Evolutionary conservation across 2,888 invertebrate genomes (phyloP).

Genomic region (Mellilla xanthometata): DNA sequence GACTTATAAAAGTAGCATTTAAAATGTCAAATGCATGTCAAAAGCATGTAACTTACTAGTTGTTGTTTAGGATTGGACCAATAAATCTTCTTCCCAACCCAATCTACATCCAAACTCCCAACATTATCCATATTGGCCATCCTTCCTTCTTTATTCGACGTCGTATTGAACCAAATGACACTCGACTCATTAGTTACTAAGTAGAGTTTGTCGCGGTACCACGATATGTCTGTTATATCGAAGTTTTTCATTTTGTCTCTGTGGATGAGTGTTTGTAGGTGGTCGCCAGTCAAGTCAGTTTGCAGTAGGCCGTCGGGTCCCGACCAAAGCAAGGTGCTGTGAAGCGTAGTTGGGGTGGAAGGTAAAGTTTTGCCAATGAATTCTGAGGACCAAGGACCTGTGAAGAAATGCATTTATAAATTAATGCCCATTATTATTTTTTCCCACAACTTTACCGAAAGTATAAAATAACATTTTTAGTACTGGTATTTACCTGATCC

Average conservation of each 20-base stretch:
- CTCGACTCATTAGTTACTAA: conserved; percentile 89
- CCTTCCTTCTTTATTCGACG: conserved; percentile 78
- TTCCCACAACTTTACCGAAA: no score
- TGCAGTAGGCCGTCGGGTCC: conserved; percentile 88
- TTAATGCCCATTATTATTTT: no score
- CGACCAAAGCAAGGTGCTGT: conserved; percentile 88
- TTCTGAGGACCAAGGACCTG: conserved; percentile 90
- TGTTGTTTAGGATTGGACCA: conserved; percentile 95
- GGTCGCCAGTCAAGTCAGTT: conserved; percentile 91
- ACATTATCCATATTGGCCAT: conserved; percentile 87
- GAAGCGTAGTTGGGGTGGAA: conserved; percentile 76
- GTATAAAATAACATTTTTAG: not conserved
- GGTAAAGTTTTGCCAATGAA: conserved; percentile 88
- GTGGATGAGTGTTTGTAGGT: conserved; percentile 86
- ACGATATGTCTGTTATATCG: conserved; percentile 88
- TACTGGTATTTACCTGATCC: conserved; percentile 77
- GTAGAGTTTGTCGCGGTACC: conserved; percentile 89
- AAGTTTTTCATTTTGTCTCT: conserved; percentile 82
- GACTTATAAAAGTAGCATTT: no score
- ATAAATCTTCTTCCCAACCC: conserved; percentile 94
- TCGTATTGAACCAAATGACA: conserved; percentile 88
- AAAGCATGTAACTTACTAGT: conserved; percentile 84
- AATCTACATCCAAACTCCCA: conserved; percentile 92
- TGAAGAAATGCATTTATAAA: conserved; percentile 20
- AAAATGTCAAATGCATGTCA: no score